These are phyloP conservation scores for Notolabrus celidotus DNA, from an alignment of 2,797 vertebrate genomes.

Conservation along the genomic window DNA sequence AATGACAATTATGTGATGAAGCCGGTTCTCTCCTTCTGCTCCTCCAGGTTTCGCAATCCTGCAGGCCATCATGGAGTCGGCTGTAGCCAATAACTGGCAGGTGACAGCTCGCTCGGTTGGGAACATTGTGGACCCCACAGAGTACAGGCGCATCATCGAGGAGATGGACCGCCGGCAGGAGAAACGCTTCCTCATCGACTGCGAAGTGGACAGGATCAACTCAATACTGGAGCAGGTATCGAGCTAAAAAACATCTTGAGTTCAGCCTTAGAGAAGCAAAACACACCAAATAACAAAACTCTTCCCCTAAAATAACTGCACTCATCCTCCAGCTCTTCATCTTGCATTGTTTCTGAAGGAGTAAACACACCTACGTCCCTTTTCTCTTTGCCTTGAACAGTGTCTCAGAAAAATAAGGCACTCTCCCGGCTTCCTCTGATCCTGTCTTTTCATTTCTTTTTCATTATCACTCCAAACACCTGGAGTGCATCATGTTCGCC, in stretches of 20 bases:
- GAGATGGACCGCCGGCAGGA: conserved; percentile 99
- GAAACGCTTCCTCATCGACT: conserved; percentile 97
- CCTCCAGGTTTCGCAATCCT: conserved; percentile 94
- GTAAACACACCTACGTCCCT: background rate
- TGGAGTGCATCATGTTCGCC: conserved; percentile 40
- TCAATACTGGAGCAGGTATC: conserved; percentile 96
- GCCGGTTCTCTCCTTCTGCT: conserved; percentile 44
- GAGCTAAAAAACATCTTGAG: conserved; percentile 8
- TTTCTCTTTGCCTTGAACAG: conserved; percentile 12
- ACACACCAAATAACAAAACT: conserved; percentile 4
- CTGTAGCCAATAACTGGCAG: conserved; percentile 98
- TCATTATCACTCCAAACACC: conserved; percentile 41
- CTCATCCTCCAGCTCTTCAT: conserved; percentile 11
- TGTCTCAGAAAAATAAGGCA: conserved; percentile 19
- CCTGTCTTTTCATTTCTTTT: conserved; percentile 19
- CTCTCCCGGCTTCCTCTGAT: conserved; percentile 19
- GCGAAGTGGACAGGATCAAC: conserved; percentile 96
- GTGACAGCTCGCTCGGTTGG: conserved; percentile 97
- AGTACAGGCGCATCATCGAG: conserved; percentile 96
- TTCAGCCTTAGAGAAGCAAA: conserved; percentile 1
- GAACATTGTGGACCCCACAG: conserved; percentile 92
- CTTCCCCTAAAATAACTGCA: conserved; percentile 3
- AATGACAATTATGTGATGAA: conserved; percentile 43
- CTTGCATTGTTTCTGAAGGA: conserved; percentile 13
- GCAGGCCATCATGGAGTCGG: conserved; percentile 98